A percentile compares a stretch with the other conserved stretches of the same genome.
Conservation (phyloP, 2,113 vertebrate genomes). For the Motacilla alba region DNA sequence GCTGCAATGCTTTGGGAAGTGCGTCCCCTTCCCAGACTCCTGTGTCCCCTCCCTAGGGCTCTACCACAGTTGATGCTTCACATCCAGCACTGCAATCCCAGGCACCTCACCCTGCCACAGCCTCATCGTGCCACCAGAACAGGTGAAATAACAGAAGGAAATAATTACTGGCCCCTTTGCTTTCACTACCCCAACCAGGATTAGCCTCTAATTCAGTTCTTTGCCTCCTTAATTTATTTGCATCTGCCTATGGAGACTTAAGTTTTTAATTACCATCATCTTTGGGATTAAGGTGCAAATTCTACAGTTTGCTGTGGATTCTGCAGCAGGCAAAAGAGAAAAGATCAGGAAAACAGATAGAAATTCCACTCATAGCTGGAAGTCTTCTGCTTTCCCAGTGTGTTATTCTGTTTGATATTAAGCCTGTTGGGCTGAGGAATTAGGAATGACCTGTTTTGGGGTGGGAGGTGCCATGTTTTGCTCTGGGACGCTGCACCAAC, state of each 20-base stretch:
- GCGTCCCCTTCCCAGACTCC: not conserved
- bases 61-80: not conserved
- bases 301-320: not conserved
- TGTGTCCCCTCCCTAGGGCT: not conserved
- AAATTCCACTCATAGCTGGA: not conserved
- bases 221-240: slow-evolving; percentile 37
- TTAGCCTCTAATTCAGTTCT: slow-evolving; percentile 44
- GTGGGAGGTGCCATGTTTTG: not conserved
- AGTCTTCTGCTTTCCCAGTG: not conserved
- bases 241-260: slow-evolving; percentile 36
- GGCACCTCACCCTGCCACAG: not conserved
- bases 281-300: slow-evolving; percentile 36
- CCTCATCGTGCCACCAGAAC: not conserved
- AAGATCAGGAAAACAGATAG: not conserved
- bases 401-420: not conserved
- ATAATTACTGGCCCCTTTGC: not conserved
- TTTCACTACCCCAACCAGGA: slow-evolving; percentile 24
- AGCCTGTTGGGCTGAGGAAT: not conserved
- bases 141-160: slow-evolving; percentile 37
- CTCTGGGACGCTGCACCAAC: not conserved
- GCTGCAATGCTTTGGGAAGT: not conserved
- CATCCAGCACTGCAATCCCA: not conserved
- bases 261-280: slow-evolving; percentile 46
- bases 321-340: not conserved
- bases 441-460: not conserved